phyloP scores from a whole-genome alignment of 2,888 invertebrate genomes.

The Sphinx pinastri region DNA sequence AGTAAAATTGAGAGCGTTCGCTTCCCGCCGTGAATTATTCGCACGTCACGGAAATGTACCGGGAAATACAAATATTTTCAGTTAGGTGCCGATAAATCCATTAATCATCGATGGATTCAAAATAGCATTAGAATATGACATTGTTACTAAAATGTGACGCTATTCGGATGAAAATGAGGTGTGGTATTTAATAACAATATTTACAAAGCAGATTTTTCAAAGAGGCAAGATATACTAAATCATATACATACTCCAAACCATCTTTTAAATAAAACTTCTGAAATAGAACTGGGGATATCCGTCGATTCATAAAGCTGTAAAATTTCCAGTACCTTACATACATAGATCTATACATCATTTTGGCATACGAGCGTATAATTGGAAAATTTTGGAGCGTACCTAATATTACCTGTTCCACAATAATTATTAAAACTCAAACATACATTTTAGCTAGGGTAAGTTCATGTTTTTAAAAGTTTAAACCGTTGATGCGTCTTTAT shows the following conservation, averaged over 20 bases:
- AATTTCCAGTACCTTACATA: too few relatives aligned
- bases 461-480: background rate
- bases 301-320: too few relatives aligned
- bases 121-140: background rate
- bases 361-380: too few relatives aligned
- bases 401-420: too few relatives aligned
- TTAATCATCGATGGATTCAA: background rate
- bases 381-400: too few relatives aligned
- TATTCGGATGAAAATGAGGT: background rate
- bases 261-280: too few relatives aligned
- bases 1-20: slow-evolving; percentile 2
- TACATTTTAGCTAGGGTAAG: background rate
- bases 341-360: too few relatives aligned
- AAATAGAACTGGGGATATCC: too few relatives aligned
- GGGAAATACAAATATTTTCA: slow-evolving; percentile 1
- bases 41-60: slow-evolving; percentile 13
- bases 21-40: background rate
- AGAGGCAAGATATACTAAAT: background rate
- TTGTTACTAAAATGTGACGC: background rate
- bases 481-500: background rate
- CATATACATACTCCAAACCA: too few relatives aligned
- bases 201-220: background rate
- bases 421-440: too few relatives aligned
- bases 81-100: background rate
- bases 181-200: background rate